These are phyloP conservation scores for Florisuga fusca DNA, from an alignment of 2,797 vertebrate genomes.

Conservation along the genomic window DNA sequence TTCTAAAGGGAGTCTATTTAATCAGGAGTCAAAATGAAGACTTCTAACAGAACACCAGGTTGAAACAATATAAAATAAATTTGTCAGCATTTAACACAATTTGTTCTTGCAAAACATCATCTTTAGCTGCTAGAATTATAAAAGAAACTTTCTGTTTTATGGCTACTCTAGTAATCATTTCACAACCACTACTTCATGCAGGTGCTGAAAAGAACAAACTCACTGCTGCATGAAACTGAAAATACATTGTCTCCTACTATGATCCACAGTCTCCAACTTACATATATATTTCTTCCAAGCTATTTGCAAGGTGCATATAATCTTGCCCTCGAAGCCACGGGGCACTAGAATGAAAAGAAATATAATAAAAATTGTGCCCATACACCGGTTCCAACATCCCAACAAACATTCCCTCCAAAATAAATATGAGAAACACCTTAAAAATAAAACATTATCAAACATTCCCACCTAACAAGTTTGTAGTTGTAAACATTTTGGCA, in stretches of 20 bases:
- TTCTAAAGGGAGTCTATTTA: neutral
- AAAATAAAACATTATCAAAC: neutral
- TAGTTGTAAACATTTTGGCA: neutral
- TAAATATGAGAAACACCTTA: neutral
- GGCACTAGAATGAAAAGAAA: slow-evolving; percentile 84
- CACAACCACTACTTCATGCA: neutral
- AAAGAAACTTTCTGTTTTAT: neutral
- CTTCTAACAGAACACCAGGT: neutral
- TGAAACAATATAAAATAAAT: neutral
- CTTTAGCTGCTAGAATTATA: neutral
- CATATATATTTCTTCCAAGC: slow-evolving; percentile 94
- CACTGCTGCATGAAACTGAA: neutral
- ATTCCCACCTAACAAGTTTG: neutral
- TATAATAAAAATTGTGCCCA: neutral
- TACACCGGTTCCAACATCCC: neutral
- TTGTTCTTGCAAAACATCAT: neutral
- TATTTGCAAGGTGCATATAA: slow-evolving; percentile 86
- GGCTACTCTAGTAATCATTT: neutral
- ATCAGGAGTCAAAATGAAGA: neutral
- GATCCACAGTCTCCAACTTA: slow-evolving; percentile 78
- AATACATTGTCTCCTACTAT: neutral
- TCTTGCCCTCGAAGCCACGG: slow-evolving; percentile 92
- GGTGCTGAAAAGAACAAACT: neutral
- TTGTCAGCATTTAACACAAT: neutral
- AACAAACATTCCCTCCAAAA: neutral